phyloP scores from a whole-genome alignment of 1,140 invertebrate genomes.

The Drosophila gunungcola region DNA sequence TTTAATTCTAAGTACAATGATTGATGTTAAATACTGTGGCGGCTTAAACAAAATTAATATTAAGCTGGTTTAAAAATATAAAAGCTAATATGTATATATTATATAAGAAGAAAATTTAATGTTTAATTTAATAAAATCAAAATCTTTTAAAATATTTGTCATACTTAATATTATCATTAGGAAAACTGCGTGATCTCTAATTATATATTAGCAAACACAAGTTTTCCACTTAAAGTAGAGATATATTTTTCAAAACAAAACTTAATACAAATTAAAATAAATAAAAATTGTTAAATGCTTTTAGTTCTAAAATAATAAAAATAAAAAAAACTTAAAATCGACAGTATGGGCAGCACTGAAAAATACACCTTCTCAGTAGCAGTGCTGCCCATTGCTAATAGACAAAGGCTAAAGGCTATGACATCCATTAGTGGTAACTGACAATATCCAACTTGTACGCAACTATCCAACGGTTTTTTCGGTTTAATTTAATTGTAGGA shows the following conservation, averaged over 20 bases:
- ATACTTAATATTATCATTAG: not conserved
- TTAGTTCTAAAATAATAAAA: too few species aligned
- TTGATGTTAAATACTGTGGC: too few species aligned
- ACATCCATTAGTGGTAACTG: not conserved
- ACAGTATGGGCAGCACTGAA: not conserved
- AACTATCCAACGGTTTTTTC: constrained; percentile 15
- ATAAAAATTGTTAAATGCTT: too few species aligned
- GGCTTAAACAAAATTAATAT: too few species aligned
- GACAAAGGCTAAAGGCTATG: not conserved
- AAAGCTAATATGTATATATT: not conserved
- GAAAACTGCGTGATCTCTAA: too few species aligned
- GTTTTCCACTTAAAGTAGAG: too few species aligned
- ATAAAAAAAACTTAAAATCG: not conserved
- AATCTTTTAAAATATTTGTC: not conserved
- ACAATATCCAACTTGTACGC: not conserved
- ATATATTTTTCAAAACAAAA: too few species aligned
- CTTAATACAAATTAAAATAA: too few species aligned
- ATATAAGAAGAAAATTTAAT: not conserved
- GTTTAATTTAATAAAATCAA: not conserved
- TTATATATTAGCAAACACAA: too few species aligned
- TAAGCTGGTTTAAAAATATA: not conserved
- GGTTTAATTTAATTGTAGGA: constrained; percentile 1
- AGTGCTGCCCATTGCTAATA: not conserved
- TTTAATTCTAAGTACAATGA: too few species aligned
- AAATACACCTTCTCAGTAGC: not conserved